phyloP scores from a whole-genome alignment of 2,113 vertebrate genomes.

The Rhinichthys klamathensis region DNA sequence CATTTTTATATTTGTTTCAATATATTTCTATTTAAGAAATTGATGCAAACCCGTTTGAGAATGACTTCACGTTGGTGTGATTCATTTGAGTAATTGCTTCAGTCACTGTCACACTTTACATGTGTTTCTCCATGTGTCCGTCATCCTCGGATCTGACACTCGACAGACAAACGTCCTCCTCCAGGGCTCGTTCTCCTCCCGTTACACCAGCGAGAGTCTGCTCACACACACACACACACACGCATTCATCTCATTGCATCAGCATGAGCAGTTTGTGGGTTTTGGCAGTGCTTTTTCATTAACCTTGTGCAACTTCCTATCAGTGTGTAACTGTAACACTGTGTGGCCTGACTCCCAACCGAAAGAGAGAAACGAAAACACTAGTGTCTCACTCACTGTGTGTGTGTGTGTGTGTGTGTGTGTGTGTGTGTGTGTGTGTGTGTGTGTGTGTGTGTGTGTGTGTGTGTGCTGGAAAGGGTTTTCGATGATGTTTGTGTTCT shows the following conservation, averaged over 20 bases:
- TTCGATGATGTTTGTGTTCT: neutral
- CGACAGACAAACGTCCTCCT: conserved; percentile 1
- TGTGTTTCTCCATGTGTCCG: neutral
- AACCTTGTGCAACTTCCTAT: conserved; percentile 73
- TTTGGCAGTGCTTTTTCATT: conserved; percentile 65
- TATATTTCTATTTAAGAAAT: too few species aligned
- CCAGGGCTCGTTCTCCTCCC: conserved; percentile 1
- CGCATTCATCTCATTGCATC: conserved; percentile 64
- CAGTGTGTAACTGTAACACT: conserved; percentile 36
- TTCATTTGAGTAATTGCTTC: neutral
- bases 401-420: too few species aligned
- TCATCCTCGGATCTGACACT: neutral
- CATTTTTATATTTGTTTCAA: too few species aligned
- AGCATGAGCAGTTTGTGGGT: conserved; percentile 72
- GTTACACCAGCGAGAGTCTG: neutral
- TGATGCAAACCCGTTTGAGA: too few species aligned
- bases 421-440: too few species aligned
- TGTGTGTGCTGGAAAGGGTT: neutral
- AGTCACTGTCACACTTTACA: neutral
- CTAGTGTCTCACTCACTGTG: neutral
- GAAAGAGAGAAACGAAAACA: neutral
- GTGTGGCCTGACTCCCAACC: conserved; percentile 26
- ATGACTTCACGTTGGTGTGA: neutral
- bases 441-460: too few species aligned
- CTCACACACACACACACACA: conserved; percentile 39